Percentiles rank a stretch among this genome's conserved stretches.
Conservation (phyloP, 2,797 vertebrate genomes). For the Channa striata region DNA sequence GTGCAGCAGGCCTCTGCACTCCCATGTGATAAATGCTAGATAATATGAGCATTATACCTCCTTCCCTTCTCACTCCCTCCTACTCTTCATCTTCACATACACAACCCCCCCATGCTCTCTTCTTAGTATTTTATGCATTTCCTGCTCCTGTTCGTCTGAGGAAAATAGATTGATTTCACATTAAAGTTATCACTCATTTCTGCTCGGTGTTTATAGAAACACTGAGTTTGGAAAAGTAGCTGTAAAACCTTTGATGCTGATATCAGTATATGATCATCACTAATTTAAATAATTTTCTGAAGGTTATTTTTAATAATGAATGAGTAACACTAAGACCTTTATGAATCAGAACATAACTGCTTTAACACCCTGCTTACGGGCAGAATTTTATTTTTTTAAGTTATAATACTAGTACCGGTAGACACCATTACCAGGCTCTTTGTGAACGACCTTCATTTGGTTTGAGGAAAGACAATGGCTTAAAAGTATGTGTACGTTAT, state of each 20-base stretch:
- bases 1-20: slow-evolving; percentile 38
- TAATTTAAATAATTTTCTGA: background rate
- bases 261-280: background rate
- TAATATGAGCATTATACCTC: slow-evolving; percentile 46
- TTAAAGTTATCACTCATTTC: background rate
- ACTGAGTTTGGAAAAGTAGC: background rate
- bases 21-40: slow-evolving; percentile 60
- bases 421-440: background rate
- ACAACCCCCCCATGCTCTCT: background rate
- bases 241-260: background rate
- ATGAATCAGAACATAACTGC: background rate
- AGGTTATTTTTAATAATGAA: slow-evolving; percentile 4
- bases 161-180: slow-evolving; percentile 10
- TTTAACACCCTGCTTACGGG: background rate
- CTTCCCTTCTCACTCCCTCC: slow-evolving; percentile 1
- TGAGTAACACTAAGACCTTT: slow-evolving; percentile 3
- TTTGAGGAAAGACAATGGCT: slow-evolving; percentile 9
- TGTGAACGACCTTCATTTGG: background rate
- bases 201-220: too few relatives aligned
- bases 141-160: background rate
- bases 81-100: background rate
- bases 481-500: background rate
- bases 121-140: background rate
- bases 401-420: background rate
- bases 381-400: background rate